Base-by-base conservation (phyloP, 2,113 vertebrate species). In the Murina feae region DNA sequence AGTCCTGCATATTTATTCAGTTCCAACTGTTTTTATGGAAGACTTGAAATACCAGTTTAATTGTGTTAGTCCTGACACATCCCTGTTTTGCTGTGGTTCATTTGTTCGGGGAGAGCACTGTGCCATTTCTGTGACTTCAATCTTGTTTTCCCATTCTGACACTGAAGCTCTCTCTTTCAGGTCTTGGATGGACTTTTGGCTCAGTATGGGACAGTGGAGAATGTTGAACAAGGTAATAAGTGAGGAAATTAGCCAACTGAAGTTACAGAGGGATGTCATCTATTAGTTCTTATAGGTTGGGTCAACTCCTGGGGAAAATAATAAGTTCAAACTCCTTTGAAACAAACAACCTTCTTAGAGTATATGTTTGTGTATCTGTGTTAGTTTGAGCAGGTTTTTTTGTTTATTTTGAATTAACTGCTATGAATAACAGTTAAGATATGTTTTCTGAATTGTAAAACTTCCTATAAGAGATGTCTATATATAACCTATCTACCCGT, bases 101-200 rank as follows among this genome's bases (percentile, higher is more conserved):
- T 78, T 87, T 93, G 32, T 55, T 58, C 23, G 39, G 28, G n/a
- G 23, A 63, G 69, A 69, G 7, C 3, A 39, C 18, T 30, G 6
- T 16, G 6, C 14, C 1, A 5, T 55, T 63, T 87, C 37, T 69
- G 11, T 66, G 60, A n/a, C 0, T 66, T 4, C 11, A 11, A 8
- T 20, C 69, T 79, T 83, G 28, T n/a, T n/a, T 86, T 84, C n/a
- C 63, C 63, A 13, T 79, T 86, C 79, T 95, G 39, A 95, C 78
- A 74, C 87, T 30, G 93, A 55, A 95, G 76, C 96, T 96, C 96
- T 97, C 47, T 94, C 44, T 98, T 93, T 55, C 97, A 99, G 99
- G 99, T 99, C 88, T 98, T 99, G 97, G 99, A 99, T 83, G 98
- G 99, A 95, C 99, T 99, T 93, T 98, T 99, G 97, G 99, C 99